Conservation (phyloP, 2,797 vertebrate genomes). For the Hemibagrus guttatus region DNA sequence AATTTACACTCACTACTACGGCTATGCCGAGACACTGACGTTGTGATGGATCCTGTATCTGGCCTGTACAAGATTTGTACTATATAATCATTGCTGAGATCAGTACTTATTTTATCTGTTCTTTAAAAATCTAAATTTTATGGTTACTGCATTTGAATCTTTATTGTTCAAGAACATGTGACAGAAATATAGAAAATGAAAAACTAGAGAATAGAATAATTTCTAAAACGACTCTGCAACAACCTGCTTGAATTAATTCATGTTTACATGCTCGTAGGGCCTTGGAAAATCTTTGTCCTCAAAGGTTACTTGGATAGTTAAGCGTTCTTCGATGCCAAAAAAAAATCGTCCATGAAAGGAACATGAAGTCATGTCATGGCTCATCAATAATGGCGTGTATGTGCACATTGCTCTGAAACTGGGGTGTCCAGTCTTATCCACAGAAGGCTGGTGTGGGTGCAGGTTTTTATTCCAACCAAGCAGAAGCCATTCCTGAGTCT, state of each 20-base stretch:
- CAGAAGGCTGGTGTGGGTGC: too few relatives aligned
- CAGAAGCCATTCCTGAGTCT: too few relatives aligned
- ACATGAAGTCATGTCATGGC: neutral
- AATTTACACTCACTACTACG: neutral
- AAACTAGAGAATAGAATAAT: neutral
- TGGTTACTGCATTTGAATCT: neutral
- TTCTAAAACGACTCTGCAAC: neutral
- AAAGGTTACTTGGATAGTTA: neutral
- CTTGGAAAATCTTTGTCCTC: neutral
- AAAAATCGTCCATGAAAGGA: neutral
- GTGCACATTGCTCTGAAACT: neutral
- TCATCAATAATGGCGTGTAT: neutral
- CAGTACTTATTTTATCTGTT: neutral
- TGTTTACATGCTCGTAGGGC: neutral
- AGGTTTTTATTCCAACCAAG: too few relatives aligned
- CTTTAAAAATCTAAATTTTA: neutral
- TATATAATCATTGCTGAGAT: neutral
- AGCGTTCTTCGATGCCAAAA: neutral
- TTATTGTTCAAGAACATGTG: neutral
- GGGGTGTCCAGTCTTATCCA: too few relatives aligned
- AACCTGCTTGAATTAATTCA: neutral
- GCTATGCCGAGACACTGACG: conserved; percentile 1
- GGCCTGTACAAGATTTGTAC: neutral
- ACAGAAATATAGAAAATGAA: neutral
- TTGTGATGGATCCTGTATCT: neutral